Evolutionary conservation across 2,113 vertebrate genomes (phyloP).

Genomic region (Setophaga petechia): DNA sequence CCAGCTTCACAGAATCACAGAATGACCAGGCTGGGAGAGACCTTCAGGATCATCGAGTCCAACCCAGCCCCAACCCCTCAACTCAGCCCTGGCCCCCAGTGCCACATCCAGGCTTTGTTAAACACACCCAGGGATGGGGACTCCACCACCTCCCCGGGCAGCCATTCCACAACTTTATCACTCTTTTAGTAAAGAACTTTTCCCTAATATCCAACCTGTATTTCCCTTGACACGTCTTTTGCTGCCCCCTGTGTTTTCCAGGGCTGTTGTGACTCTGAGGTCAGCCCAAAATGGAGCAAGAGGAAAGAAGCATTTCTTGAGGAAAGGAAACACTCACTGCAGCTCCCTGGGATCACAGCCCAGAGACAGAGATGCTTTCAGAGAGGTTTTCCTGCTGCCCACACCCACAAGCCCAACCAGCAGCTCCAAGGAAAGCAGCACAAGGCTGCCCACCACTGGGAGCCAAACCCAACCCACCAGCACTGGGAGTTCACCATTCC

Average conservation of each 20-base stretch:
- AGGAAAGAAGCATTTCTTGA: neutral
- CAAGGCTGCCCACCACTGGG: neutral
- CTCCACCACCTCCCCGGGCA: neutral
- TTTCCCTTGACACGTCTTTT: neutral
- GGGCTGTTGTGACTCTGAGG: neutral
- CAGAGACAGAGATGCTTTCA: neutral
- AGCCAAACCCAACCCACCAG: neutral
- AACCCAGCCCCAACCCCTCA: neutral
- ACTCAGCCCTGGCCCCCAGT: neutral
- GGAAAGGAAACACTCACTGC: neutral
- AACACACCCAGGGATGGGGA: neutral
- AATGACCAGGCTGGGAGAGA: neutral
- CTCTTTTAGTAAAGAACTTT: rapidly evolving
- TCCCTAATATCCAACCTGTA: neutral
- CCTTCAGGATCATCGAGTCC: neutral
- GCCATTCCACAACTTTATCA: neutral
- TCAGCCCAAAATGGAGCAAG: neutral
- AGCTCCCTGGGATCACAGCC: neutral
- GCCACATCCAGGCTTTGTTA: neutral
- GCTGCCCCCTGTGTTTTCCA: neutral
- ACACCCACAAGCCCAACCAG: neutral
- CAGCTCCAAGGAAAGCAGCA: neutral
- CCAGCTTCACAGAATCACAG: neutral
- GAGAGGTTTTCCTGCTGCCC: neutral
- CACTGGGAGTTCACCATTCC: rapidly evolving